Evolutionary conservation across 2,113 vertebrate genomes (phyloP).

Genomic region (Meleagris gallopavo): DNA sequence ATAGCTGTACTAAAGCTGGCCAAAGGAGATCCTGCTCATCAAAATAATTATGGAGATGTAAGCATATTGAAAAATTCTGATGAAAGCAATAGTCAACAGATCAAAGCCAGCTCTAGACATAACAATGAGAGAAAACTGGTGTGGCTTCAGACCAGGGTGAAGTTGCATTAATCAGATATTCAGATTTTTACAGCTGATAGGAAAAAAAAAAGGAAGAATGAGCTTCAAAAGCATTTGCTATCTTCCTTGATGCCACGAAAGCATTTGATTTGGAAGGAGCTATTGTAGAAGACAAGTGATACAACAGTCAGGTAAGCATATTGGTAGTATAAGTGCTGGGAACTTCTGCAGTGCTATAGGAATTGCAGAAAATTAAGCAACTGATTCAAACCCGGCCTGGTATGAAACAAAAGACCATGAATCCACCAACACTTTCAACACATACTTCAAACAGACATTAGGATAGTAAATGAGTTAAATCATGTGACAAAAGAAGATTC

Average conservation of each 20-base stretch:
- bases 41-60: neutral
- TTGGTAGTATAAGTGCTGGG: neutral
- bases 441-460: slow-evolving; percentile 3
- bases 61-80: neutral
- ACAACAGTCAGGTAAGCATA: neutral
- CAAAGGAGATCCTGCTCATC: neutral
- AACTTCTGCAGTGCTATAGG: slow-evolving; percentile 18
- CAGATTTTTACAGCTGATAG: neutral
- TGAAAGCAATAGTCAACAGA: neutral
- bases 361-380: slow-evolving; percentile 37
- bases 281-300: rapidly evolving
- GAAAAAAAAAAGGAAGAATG: neutral
- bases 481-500: neutral
- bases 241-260: neutral
- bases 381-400: neutral
- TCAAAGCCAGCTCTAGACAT: neutral
- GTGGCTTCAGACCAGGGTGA: neutral
- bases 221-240: neutral
- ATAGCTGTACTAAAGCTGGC: neutral
- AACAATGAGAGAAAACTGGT: neutral
- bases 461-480: neutral
- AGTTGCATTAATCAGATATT: slow-evolving; percentile 3
- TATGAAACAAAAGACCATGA: neutral
- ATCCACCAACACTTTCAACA: neutral
- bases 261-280: neutral